A percentile compares a stretch with the other conserved stretches of the same genome.
phyloP scores from a whole-genome alignment of 2,888 invertebrate genomes.

The Dasypolia templi region DNA sequence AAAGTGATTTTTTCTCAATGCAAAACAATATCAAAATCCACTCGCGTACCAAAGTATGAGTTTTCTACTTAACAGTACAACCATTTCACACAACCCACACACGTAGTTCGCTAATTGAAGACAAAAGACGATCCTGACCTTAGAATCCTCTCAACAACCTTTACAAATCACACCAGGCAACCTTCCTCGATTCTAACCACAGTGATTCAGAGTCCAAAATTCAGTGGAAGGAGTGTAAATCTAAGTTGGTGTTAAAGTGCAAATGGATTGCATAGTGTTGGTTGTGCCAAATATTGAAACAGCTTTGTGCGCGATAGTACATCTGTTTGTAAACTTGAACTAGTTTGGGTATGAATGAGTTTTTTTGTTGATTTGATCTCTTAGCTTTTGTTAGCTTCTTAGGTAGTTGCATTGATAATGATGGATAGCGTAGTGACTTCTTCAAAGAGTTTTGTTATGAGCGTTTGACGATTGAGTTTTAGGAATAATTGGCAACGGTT shows the following conservation, averaged over 20 bases:
- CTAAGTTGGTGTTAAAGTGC: constrained; percentile 64
- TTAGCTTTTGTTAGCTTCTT: constrained; percentile 60
- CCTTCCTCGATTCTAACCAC: constrained; percentile 47
- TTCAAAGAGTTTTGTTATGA: background rate
- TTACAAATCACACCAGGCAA: constrained; percentile 4
- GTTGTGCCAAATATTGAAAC: constrained; percentile 74
- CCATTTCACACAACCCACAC: constrained; percentile 72
- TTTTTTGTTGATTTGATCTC: constrained; percentile 69
- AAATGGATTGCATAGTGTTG: constrained; percentile 78
- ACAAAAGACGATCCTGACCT: constrained; percentile 77
- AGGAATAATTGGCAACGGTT: background rate
- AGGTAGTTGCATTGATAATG: constrained; percentile 35
- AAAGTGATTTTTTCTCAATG: no score
- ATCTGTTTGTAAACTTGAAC: constrained; percentile 86
- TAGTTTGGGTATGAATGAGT: constrained; percentile 82
- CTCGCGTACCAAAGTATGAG: background rate
- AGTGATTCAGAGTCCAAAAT: constrained; percentile 55
- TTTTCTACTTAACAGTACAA: constrained; percentile 53
- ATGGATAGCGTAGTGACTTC: constrained; percentile 24
- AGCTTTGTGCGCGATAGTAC: constrained; percentile 77
- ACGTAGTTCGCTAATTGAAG: constrained; percentile 76
- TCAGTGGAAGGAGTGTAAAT: constrained; percentile 17
- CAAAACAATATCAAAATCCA: background rate
- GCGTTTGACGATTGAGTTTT: background rate
- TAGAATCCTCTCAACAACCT: constrained; percentile 62